Evolutionary conservation across 2,888 invertebrate species (phyloP), one percentile per base, ranked within the genome.

Genomic region (Empis stercorea): DNA sequence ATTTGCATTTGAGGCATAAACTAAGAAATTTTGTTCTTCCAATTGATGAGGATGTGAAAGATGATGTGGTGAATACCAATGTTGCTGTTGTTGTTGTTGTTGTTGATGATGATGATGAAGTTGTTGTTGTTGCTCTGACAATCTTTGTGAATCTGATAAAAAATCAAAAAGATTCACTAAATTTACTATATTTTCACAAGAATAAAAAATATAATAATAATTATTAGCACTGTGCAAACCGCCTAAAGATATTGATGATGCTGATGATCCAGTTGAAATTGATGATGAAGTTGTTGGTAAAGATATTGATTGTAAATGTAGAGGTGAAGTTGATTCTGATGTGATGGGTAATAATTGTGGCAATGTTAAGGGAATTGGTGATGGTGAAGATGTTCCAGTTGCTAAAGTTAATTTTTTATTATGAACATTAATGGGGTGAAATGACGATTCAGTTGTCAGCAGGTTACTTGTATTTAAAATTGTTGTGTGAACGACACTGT

Each of bases 1-100:
- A 60, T 50, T 48, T 57, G 59, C 40, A 59, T 57, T 54, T 58
- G 62, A 44, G 57, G 65, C 56, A 64, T 62, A 54, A 61, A 59
- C 34, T 23, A 49, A 46, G 34, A 48, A 13, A 41, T 49, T 49
- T 13, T 46, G 34, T 47, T 68, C 67, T 41, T 67, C 58, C 51
- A 66, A 46, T 47, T 62, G 62, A 32, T 61, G 60, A 45, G 50
- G 66, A 47, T 48, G 54, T 52, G 62, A 64, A 32, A 59, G 55
- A 30, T 64, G 54, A 47, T 59, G 54, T 47, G 58, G 56, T 51
- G 56, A 52, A 54, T 59, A 60, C 59, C 58, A 63, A 45, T 52
- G 60, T 46, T 45, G 59, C 47, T 47, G 58, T 43, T 42, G 55
- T 49, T 32, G 54, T 39, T 16, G 16, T 10, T 39, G 54, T 43